Percentiles rank a stretch among this genome's conserved stretches.
These are phyloP conservation scores for Halocaridina rubra DNA, from an alignment of 2,888 invertebrate species.

Conservation along the genomic window DNA sequence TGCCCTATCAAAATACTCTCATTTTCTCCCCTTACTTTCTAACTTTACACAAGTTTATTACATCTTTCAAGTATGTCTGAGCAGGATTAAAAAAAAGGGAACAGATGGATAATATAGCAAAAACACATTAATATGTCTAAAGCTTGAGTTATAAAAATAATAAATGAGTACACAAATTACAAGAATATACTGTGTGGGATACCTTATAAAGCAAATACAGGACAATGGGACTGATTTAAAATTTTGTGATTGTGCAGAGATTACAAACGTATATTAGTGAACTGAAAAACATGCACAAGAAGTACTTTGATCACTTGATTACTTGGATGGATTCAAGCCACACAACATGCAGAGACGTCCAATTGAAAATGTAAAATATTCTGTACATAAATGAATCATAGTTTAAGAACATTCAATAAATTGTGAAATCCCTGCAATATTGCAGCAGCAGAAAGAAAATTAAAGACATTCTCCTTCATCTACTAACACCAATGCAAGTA, in stretches of 20 bases:
- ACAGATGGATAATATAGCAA: too few relatives aligned
- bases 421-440: too few relatives aligned
- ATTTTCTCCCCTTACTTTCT: background rate
- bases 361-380: too few relatives aligned
- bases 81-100: too few relatives aligned
- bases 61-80: background rate
- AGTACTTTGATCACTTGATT: background rate
- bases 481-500: too few relatives aligned
- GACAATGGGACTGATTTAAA: background rate
- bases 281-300: background rate
- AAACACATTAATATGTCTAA: too few relatives aligned
- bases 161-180: background rate
- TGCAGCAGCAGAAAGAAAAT: too few relatives aligned
- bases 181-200: background rate
- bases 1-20: too few relatives aligned
- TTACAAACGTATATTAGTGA: background rate
- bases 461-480: too few relatives aligned
- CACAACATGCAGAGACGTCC: background rate
- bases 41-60: background rate
- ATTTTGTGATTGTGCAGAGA: background rate
- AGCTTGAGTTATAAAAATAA: background rate
- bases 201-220: background rate
- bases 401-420: too few relatives aligned
- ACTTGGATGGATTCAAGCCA: slow-evolving; percentile 38
- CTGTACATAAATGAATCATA: too few relatives aligned